These are phyloP conservation scores for Drosophila aff. DNA, from an alignment of 1,140 invertebrate species.

Conservation along the genomic window DNA sequence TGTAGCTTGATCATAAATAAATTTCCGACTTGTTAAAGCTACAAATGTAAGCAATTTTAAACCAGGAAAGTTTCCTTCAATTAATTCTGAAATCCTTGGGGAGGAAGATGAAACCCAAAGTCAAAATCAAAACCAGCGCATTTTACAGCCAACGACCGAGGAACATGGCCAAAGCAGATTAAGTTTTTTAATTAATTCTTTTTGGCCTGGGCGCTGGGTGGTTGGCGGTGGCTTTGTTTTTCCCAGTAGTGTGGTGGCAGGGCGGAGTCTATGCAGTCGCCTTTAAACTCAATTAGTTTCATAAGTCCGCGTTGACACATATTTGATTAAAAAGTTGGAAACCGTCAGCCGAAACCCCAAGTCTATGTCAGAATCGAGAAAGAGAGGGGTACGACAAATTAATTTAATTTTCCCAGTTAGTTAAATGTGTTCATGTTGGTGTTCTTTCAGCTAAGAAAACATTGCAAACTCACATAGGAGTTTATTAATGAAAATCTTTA, in stretches of 20 bases:
- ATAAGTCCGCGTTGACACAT: constrained; percentile 77
- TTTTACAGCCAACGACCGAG: constrained; percentile 8
- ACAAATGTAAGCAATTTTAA: background rate
- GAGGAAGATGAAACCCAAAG: constrained; percentile 10
- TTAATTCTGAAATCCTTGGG: background rate
- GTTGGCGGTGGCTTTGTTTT: constrained; percentile 11
- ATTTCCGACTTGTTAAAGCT: background rate
- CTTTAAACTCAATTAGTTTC: constrained; percentile 73
- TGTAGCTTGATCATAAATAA: background rate
- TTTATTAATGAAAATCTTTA: too few species aligned
- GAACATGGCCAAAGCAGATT: constrained; percentile 62
- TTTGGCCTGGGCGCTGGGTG: constrained; percentile 1
- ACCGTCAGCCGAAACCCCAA: constrained; percentile 14
- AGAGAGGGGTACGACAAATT: constrained; percentile 26
- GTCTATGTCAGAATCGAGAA: background rate
- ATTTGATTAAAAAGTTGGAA: constrained; percentile 68
- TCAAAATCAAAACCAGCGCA: constrained; percentile 28
- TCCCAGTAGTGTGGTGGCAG: background rate
- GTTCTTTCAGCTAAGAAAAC: too few species aligned
- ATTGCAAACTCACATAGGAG: too few species aligned
- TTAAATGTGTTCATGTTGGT: too few species aligned
- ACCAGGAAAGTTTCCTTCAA: background rate
- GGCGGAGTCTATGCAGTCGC: background rate
- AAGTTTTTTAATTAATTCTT: constrained; percentile 80
- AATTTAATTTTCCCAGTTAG: constrained; percentile 45